phyloP scores from a whole-genome alignment of 92 coral and sea anemone genomes.

The Plumapathes pennacea region DNA sequence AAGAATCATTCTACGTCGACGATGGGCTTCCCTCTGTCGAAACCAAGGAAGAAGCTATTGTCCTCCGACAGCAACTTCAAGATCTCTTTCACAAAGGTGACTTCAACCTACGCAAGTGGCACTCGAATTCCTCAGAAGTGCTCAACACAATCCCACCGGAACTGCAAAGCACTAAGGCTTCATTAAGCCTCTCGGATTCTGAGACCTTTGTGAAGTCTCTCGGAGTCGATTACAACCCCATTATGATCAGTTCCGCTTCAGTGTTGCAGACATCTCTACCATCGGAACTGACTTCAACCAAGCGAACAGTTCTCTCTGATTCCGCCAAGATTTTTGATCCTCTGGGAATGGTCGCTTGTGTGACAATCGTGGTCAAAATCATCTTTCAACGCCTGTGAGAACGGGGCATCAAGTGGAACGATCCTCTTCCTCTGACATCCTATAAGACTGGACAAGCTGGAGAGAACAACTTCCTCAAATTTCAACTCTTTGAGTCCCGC shows the following conservation, averaged over 20 bases:
- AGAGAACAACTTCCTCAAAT: constrained; percentile 12
- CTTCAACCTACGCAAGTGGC: no score
- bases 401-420: constrained; percentile 12
- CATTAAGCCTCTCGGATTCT: constrained; percentile 5
- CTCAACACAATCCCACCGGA: no score
- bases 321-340: constrained; percentile 20
- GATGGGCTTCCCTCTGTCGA: no score
- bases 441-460: constrained; percentile 26
- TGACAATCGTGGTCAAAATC: constrained; percentile 12
- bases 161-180: not conserved
- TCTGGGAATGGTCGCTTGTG: constrained; percentile 6
- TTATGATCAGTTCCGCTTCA: constrained; percentile 1
- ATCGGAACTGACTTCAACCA: constrained; percentile 10
- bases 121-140: no score
- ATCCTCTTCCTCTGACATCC: constrained; percentile 12
- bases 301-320: constrained; percentile 5
- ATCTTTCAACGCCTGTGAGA: constrained; percentile 9
- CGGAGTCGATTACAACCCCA: not conserved
- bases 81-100: no score
- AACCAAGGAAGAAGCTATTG: no score
- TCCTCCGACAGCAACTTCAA: no score
- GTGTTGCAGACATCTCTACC: constrained; percentile 15
- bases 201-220: constrained; percentile 6
- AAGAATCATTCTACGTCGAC: no score
- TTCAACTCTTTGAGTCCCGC: constrained; percentile 28